A percentile compares a stretch with the other conserved stretches of the same genome.
phyloP scores from a whole-genome alignment of 2,113 vertebrate genomes.

The Lepisosteus oculatus region DNA sequence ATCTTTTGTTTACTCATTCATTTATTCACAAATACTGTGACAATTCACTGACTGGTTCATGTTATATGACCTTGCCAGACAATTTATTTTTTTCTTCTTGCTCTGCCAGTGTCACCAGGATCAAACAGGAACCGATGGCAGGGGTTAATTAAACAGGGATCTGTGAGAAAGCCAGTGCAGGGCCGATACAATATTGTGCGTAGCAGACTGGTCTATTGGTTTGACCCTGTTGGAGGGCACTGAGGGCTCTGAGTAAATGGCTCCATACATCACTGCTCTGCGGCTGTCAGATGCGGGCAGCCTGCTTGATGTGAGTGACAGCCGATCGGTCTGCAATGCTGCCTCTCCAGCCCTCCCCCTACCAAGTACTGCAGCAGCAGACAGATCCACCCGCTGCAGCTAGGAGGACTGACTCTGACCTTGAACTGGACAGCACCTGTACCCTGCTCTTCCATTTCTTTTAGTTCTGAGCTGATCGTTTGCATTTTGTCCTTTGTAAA shows the following conservation, averaged over 20 bases:
- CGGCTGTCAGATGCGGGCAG: neutral
- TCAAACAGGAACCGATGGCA: neutral
- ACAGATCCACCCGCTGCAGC: neutral
- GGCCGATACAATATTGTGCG: neutral
- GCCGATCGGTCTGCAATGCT: neutral
- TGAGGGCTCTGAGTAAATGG: slow-evolving; percentile 1
- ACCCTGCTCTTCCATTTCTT: too few species aligned
- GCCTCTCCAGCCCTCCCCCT: neutral
- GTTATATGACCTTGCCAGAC: too few species aligned
- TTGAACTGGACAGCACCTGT: slow-evolving; percentile 13
- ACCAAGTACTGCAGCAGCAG: neutral
- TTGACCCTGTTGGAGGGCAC: neutral
- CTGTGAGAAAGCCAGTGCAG: neutral
- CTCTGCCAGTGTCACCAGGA: too few species aligned
- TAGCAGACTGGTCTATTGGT: neutral
- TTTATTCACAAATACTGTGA: too few species aligned
- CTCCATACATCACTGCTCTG: slow-evolving; percentile 2
- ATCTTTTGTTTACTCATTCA: too few species aligned
- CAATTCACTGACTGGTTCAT: too few species aligned
- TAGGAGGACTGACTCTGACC: slow-evolving; percentile 19
- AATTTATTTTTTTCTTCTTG: too few species aligned
- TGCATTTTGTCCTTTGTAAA: neutral
- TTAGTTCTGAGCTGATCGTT: neutral
- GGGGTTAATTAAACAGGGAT: neutral
- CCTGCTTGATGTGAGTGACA: slow-evolving; percentile 3